Conservation (phyloP, 64 coral and sea anemone species). For the Porites australiensis region DNA sequence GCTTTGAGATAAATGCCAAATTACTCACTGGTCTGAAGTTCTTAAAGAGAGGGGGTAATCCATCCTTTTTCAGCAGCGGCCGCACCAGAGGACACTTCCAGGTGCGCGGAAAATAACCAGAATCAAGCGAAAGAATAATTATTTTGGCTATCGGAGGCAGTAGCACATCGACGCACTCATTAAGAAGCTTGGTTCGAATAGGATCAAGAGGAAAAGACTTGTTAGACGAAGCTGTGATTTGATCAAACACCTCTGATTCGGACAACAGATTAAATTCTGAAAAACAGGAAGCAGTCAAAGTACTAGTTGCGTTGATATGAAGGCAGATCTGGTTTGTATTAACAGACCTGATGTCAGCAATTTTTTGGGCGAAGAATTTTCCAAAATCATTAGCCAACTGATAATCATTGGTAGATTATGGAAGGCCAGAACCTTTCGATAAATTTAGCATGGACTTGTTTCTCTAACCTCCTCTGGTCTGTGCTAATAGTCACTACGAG, state of each 20-base stretch:
- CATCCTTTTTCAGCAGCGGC: slow-evolving; percentile 9
- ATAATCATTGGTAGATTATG: not conserved
- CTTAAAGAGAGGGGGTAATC: not conserved
- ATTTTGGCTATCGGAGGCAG: slow-evolving; percentile 1
- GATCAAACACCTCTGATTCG: no score
- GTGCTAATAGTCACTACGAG: slow-evolving; percentile 21
- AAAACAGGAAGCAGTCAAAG: no score
- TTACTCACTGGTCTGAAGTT: slow-evolving; percentile 10
- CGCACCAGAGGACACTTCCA: not conserved
- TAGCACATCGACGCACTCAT: slow-evolving; percentile 5
- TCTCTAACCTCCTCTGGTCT: not conserved
- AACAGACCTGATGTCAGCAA: no score
- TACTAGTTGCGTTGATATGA: no score
- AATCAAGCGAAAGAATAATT: not conserved
- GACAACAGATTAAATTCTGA: no score
- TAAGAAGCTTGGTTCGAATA: not conserved
- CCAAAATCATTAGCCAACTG: not conserved
- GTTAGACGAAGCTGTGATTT: not conserved
- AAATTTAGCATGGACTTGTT: slow-evolving; percentile 11
- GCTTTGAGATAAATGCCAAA: slow-evolving; percentile 10
- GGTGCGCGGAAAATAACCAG: slow-evolving; percentile 4
- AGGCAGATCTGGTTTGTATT: no score
- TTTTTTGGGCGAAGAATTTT: slow-evolving; percentile 6
- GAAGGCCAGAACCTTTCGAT: not conserved
- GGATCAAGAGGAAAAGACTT: no score